Evolutionary conservation across 2,113 vertebrate species (phyloP).

Genomic region (Colaptes auratus): DNA sequence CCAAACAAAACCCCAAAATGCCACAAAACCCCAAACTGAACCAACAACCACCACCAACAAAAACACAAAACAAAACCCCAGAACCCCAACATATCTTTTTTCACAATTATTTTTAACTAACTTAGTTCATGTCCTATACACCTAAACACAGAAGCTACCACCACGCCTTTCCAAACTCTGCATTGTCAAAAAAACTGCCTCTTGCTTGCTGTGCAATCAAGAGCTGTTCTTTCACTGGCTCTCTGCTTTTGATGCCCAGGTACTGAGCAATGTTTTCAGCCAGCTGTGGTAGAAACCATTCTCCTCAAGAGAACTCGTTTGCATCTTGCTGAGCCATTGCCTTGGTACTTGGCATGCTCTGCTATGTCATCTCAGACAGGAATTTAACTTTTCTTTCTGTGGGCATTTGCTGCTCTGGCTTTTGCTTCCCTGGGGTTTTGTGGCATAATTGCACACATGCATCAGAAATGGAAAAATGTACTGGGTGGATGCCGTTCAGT

Average conservation of each 20-base stretch:
- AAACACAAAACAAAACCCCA: too few relatives aligned
- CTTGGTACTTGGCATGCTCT: not conserved
- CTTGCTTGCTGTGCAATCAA: not conserved
- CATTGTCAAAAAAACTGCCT: not conserved
- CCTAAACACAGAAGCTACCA: not conserved
- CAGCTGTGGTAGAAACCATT: not conserved
- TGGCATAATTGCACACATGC: not conserved
- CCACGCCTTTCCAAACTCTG: not conserved
- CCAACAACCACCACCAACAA: not conserved
- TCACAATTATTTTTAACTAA: not conserved
- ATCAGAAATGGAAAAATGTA: not conserved
- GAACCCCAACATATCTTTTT: accelerated
- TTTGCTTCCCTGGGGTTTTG: not conserved
- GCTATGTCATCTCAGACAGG: not conserved
- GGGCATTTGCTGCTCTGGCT: not conserved
- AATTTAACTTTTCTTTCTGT: not conserved
- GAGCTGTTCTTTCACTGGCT: not conserved
- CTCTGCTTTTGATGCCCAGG: not conserved
- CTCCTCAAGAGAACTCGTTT: not conserved
- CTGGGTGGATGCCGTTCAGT: not conserved
- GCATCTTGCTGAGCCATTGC: accelerated
- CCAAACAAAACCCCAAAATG: not conserved
- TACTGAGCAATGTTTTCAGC: not conserved
- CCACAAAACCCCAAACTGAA: not conserved
- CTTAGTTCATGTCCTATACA: not conserved